phyloP scores from a whole-genome alignment of 2,888 invertebrate species.

The Labia minor region DNA sequence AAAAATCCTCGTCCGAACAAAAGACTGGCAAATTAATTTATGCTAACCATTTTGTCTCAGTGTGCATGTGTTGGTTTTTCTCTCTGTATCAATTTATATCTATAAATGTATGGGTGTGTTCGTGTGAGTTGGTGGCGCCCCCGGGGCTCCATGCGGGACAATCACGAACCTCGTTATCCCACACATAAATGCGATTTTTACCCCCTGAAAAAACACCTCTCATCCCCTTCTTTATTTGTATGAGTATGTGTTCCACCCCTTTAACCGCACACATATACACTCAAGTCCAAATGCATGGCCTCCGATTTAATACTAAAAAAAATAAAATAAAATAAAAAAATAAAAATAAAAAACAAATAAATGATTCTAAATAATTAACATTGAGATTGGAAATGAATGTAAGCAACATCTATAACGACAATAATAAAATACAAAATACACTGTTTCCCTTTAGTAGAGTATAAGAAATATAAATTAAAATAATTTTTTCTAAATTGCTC shows the following conservation, averaged over 20 bases:
- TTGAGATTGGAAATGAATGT: background rate
- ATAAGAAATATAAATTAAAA: too few species aligned
- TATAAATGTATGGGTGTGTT: too few species aligned
- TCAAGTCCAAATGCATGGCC: background rate
- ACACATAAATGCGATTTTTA: slow-evolving; percentile 24
- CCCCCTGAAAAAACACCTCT: background rate
- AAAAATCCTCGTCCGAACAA: slow-evolving; percentile 20
- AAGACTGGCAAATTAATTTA: slow-evolving; percentile 28
- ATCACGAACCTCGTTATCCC: slow-evolving; percentile 25
- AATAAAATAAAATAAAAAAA: too few species aligned
- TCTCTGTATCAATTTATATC: slow-evolving; percentile 16
- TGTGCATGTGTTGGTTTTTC: slow-evolving; percentile 20
- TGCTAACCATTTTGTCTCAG: slow-evolving; percentile 26
- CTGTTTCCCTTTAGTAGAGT: too few species aligned
- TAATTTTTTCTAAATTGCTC: too few species aligned
- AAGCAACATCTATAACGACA: too few species aligned
- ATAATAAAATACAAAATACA: too few species aligned
- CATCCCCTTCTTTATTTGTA: background rate
- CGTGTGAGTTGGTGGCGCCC: slow-evolving; percentile 22
- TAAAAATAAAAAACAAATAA: background rate
- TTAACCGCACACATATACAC: background rate
- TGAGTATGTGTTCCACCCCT: background rate
- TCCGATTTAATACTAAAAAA: background rate
- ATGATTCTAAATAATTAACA: slow-evolving; percentile 7
- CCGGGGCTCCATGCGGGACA: slow-evolving; percentile 18